Evolutionary conservation across 2,113 vertebrate species (phyloP), one percentile per base, ranked within the genome.

Genomic region (Cavia porcellus): DNA sequence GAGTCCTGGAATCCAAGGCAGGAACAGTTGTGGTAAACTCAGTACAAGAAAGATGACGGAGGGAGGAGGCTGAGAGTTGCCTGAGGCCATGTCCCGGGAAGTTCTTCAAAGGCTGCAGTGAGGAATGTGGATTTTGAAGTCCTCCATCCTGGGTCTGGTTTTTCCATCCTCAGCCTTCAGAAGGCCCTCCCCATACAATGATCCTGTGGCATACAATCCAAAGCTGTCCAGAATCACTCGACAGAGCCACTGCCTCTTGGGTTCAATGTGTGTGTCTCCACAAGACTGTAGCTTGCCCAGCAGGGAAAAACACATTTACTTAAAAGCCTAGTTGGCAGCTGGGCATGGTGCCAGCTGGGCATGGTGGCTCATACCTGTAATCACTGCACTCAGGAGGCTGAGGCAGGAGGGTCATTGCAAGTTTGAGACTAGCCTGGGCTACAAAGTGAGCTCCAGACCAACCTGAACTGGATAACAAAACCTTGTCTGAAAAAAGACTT

Each of bases 121-220:
- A 90, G 22, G 25, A 28, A n/a, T 5, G 30, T 30, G 3, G 9
- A 14, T 6, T 68, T 5, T 83, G 30, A 19, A n/a, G 24, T 38
- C 4, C 1, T 87, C 14, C 24, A 25, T 35, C 13, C 30, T 7
- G 17, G 9, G 50, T 15, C 61, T 32, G 57, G 45, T 11, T 25
- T 45, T 74, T 61, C 42, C 38, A 20, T 13, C 15, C 57, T 24
- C 42, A 13, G 0, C 45, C 32, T 14, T 22, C n/a, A 52, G 19
- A 50, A 35, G 15, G 19, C 5, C 24, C 15, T 30, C 0, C 0
- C 15, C 5, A 4, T 10, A 5, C 30, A n/a, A 9, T 9, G 4
- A 38, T 2, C 0, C 0, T 6, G 10, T 5, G 5, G 12, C 1
- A 28, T 8, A 10, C 30, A 13, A 30, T 17, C 42, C 28, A 22